Conservation (phyloP, 2,797 vertebrate genomes). For the Notamacropus eugenii region DNA sequence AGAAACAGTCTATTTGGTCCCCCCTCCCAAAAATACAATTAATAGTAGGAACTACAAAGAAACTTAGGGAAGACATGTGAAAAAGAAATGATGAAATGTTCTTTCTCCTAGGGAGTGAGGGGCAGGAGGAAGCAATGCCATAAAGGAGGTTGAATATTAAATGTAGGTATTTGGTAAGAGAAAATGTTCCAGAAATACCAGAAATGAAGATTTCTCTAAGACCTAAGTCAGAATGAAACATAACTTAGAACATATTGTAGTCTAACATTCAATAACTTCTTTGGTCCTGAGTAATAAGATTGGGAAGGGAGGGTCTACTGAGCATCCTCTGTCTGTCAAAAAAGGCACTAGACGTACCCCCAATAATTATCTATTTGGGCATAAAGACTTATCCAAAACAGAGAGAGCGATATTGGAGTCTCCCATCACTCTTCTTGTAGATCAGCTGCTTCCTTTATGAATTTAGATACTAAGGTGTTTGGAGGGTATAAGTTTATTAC, state of each 20-base stretch:
- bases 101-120: neutral
- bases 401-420: neutral
- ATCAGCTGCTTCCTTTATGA: neutral
- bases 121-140: neutral
- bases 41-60: neutral
- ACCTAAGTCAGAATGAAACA: neutral
- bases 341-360: neutral
- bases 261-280: neutral
- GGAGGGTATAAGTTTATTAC: neutral
- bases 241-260: neutral
- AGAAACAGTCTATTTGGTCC: neutral
- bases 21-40: neutral
- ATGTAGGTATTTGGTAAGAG: neutral
- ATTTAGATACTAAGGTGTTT: neutral
- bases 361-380: neutral
- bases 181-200: neutral
- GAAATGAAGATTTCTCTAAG: neutral
- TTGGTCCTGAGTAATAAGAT: neutral
- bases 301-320: neutral
- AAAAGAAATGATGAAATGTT: neutral
- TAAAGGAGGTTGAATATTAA: neutral
- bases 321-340: neutral
- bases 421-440: neutral
- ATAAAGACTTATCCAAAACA: neutral
- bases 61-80: neutral